Base-by-base conservation (phyloP, 2,797 vertebrate species). In the Hydrophis major region DNA sequence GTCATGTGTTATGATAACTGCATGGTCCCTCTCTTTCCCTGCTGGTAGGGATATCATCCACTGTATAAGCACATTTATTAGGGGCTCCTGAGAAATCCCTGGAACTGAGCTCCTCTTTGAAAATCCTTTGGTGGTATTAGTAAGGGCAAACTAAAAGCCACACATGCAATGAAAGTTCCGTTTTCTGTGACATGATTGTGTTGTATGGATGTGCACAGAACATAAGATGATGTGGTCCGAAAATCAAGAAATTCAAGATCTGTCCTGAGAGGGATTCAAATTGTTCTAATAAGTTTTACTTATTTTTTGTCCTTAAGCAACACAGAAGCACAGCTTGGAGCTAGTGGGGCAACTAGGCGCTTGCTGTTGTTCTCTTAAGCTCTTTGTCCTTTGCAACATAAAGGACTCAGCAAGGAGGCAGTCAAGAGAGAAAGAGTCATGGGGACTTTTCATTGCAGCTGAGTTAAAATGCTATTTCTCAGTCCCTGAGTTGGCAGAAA, bases 71-170 rank as follows among this genome's bases (percentile, higher is more conserved):
- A 83, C 86, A 57, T 55, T 87, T 87, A 89, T 61, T n/a, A 69
- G 90, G 59, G 60, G 16, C n/a, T 87, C 47, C 16, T 7, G 42
- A 7, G n/a, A 91, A 90, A 91, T 55, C 92, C 57, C 53, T 74
- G 42, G 50, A 57, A 57, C 28, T 18, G 60, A 91, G 55, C 89
- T 92, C 59, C 60, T 66, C 89, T 91, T 86, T 89, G 87, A 66
- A 94, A 91, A 92, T 69, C 91, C 74, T 91, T 87, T 69, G 69
- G 89, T 32, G 60, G 14, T 78, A 87, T 91, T 89, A 28, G 92
- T 89, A 89, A 88, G 89, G 90, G 92, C 89, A 91, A 91, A 89
- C 53, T 89, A 53, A 66, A 92, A 89, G 87, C 59, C 66, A 87
- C 50, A n/a, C 89, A 92, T 69, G n/a, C 57, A 32, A 56, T 56